phyloP scores from a whole-genome alignment of 2,113 vertebrate species.

The Lamprologus speciosus region DNA sequence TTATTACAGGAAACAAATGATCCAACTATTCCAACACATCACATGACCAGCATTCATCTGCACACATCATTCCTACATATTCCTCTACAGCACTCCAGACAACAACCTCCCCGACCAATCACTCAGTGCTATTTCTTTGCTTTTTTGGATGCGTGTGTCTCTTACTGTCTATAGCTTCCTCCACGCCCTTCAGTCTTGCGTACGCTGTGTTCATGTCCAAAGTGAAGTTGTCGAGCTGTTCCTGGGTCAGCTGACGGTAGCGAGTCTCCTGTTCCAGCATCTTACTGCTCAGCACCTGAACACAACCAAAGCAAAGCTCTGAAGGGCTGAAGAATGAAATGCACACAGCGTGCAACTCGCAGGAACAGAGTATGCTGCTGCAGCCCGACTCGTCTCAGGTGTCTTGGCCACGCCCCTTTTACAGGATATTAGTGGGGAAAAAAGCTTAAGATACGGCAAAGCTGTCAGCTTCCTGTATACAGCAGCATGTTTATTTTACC shows the following conservation, averaged over 20 bases:
- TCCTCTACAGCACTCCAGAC: rapidly evolving
- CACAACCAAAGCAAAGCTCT: background rate
- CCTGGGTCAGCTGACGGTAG: slow-evolving; percentile 84
- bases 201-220: slow-evolving; percentile 93
- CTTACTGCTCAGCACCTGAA: slow-evolving; percentile 79
- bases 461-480: background rate
- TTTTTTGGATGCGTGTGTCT: background rate
- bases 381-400: background rate
- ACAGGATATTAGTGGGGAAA: rapidly evolving
- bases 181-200: slow-evolving; percentile 86
- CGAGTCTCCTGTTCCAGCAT: slow-evolving; percentile 84
- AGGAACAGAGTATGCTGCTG: background rate
- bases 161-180: slow-evolving; percentile 95
- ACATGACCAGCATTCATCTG: background rate
- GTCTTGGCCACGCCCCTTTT: background rate
- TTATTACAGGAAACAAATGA: rapidly evolving
- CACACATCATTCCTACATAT: background rate
- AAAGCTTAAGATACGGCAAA: background rate
- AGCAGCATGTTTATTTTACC: background rate
- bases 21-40: background rate
- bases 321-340: background rate
- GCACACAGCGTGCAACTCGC: background rate
- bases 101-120: background rate
- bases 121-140: background rate
- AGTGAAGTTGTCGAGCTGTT: slow-evolving; percentile 93